Base-by-base conservation (phyloP, 2,113 vertebrate species). In the Emberiza fucata region DNA sequence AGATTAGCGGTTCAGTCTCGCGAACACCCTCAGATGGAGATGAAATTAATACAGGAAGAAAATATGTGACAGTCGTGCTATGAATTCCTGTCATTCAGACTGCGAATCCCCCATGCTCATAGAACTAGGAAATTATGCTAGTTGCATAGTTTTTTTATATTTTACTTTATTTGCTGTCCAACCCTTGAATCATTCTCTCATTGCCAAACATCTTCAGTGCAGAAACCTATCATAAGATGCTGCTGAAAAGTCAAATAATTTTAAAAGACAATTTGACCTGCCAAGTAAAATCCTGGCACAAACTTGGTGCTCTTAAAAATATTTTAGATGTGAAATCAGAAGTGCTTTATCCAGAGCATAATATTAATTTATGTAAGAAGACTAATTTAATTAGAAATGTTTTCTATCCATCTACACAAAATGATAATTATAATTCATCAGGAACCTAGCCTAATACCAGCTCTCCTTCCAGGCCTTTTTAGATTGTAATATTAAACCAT, bases 361-460 rank as follows among this genome's bases (percentile, higher is more conserved):
- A 66, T 88, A 87, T 73, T 54, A 28, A 94, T 94, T 93, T 96
- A 80, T 47, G 19, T 65, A 92, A 78, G 33, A 80, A 78, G 71
- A 85, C 56, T 69, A 79, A 77, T 92, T 94, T 96, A 87, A 79
- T 95, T 81, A 68, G 37, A 84, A 75, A 69, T 77, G 47, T 66
- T 90, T 95, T 86, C 75, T 42, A 80, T 94, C 69, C 44, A 61
- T 76, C 35, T 84, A 85, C 72, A 88, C 66, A 87, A 90, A 94
- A 33, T 45, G 63, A 63, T 90, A 61, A 95, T 90, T 83, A 75
- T 64, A 57, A 89, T 85, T 94, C 53, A 75, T 57, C 40, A 84
- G 40, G 37, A 96, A 45, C 19, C 86, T 60, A 84, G 42, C 31
- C 82, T 60, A 82, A 68, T 42, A 85, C 35, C 57, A 40, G 8